Conservation (phyloP, 2,113 vertebrate species). For the Dolichotis patagonum region DNA sequence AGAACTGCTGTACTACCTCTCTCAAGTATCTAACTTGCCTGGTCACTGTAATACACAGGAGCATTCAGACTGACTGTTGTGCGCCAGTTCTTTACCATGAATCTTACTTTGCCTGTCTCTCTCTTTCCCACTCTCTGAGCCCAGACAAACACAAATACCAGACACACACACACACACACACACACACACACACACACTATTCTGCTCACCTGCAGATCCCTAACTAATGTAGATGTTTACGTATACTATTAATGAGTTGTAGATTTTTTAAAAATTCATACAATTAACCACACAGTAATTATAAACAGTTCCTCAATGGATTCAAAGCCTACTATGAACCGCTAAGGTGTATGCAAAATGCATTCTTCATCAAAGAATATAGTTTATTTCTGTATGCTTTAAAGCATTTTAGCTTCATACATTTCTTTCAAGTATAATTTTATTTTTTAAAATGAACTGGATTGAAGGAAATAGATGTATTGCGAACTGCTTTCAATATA, state of each 20-base stretch:
- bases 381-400: neutral
- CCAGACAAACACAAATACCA: neutral
- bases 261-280: neutral
- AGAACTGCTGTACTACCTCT: neutral
- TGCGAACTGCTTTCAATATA: neutral
- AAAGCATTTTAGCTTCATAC: neutral
- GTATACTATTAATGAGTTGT: neutral
- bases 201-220: neutral
- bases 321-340: neutral
- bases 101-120: neutral
- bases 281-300: neutral
- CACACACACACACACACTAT: neutral
- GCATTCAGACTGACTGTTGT: neutral
- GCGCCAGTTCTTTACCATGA: neutral
- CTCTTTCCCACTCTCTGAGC: too few species aligned
- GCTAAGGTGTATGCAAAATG: neutral
- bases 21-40: neutral
- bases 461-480: neutral
- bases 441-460: neutral
- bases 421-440: neutral
- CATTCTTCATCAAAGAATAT: neutral
- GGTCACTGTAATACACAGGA: neutral
- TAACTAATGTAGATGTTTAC: neutral
- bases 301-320: neutral
- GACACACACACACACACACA: neutral